Base-by-base conservation (phyloP, 2,113 vertebrate genomes). In the Mus musculus region DNA sequence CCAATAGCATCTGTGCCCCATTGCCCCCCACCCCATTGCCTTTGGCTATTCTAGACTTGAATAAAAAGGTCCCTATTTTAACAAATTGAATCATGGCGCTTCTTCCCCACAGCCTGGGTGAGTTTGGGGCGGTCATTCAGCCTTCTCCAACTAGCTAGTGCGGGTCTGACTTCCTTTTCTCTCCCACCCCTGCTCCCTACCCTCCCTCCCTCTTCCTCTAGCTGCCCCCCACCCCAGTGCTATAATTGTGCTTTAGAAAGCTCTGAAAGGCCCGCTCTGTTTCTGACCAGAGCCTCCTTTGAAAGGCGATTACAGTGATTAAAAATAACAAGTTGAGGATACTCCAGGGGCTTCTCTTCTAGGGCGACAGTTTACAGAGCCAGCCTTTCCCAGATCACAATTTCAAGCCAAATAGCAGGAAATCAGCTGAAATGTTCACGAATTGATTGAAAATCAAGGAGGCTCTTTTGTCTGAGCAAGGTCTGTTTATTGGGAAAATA, bases 281-380 rank as follows among this genome's bases (percentile, higher is more conserved):
- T 97, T 97, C 96, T 97, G 93, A 91, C 96, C 94, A 82, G 52
- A 73, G 96, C 93, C 91, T 96, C 92, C 89, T 98, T 97, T 97
- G 97, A 96, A 97, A 97, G 96, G 96, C 96, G 97, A 98, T 98
- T 98, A 97, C 92, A 97, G 97, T 97, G 96, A 98, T 98, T 98
- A 98, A 98, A 97, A 97, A 97, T 97, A 98, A 97, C 97, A 97
- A 97, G 95, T 96, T 91, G 96, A 97, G 97, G 97, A 94, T 97
- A 91, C 97, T 98, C 97, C 81, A 97, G 96, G 95, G 97, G 96
- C 93, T 94, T 95, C 95, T 91, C 94, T 80, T 92, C 93, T 63
- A 95, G 92, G 92, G 93, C 78, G 97, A 98, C 97, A 96, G 95
- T 97, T 97, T 96, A 93, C 87, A 95, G 87, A 94, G 95, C 89